Base-by-base conservation (phyloP, 1,140 invertebrate species). In the Listronotus oregonensis region DNA sequence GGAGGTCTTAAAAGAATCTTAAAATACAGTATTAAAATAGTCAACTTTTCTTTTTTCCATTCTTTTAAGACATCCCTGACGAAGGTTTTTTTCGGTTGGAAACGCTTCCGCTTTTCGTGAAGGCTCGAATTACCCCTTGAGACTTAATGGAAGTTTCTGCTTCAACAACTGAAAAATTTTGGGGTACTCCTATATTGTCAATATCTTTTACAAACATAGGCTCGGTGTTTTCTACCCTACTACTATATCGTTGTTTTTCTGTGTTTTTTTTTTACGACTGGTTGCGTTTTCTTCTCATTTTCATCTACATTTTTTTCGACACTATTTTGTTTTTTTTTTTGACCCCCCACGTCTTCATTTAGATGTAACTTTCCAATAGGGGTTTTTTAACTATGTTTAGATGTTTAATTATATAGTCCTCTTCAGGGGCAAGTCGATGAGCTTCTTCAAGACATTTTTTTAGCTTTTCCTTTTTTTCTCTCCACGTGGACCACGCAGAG, bases 401-500 rank as follows among this genome's bases (percentile, higher is more conserved):
- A 78, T 98, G 95, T 9, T 91, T 85, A 9, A 89, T 82, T 21
- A 98, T 93, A 81, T 98, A 98, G 71, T 94, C 91, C 77, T 97
- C 94, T 60, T 88, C 82, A 0, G 94, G 93, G 0, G 94, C 94
- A 14, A 96, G 81, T 8, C 84, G 79, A 40, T 91, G 89, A 0
- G 93, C 93, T 43, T 88, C 27, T n/a, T 89, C 83, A 6, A 98
- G 83, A 79, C 96, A 98, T n/a, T 47, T 88, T 85, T 59, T 94
- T 91, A 0, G 95, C 96, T n/a, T n/a, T 46, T 87, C 80, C 0
- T 69, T 93, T 87, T 0, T 94, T 94, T 12, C 92, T 85, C 78
- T 98, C 95, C 10, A 98, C 95, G 72, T 93, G 91, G 0, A 98
- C 95, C 0, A 98, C 96, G 81, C 96, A 98, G 5, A 98, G 82